A percentile compares a stretch with the other conserved stretches of the same genome.
Evolutionary conservation across 2,888 invertebrate species (phyloP).

Genomic region (Hirudinaria manillensis): DNA sequence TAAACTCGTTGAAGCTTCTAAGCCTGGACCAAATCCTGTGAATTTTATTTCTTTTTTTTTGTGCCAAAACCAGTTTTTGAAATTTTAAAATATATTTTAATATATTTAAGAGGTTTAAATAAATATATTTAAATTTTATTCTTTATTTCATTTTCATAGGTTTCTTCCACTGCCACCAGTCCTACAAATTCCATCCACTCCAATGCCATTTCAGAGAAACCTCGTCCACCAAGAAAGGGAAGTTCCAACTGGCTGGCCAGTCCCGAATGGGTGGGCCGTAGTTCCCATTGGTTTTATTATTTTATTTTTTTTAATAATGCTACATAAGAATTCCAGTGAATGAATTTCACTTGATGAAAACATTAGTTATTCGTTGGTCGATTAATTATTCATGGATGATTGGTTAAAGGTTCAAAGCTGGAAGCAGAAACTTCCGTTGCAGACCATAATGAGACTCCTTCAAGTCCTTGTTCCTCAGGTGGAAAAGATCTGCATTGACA

Average conservation of each 20-base stretch:
- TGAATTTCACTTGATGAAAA: too few species aligned
- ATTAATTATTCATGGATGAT: not conserved
- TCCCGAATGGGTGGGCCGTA: slow-evolving; percentile 22
- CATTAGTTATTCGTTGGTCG: not conserved
- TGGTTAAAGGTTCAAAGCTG: slow-evolving; percentile 64
- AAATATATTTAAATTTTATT: not conserved
- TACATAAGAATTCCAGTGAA: not conserved
- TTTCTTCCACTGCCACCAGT: slow-evolving; percentile 31
- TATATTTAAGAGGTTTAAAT: not conserved
- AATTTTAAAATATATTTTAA: not conserved
- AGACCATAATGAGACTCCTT: slow-evolving; percentile 95
- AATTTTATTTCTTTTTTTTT: not conserved
- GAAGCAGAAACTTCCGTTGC: slow-evolving; percentile 92
- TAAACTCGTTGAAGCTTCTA: not conserved
- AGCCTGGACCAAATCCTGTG: not conserved
- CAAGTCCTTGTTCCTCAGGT: slow-evolving; percentile 99
- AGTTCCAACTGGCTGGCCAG: slow-evolving; percentile 20
- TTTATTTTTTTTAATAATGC: not conserved
- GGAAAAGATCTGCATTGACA: slow-evolving; percentile 99
- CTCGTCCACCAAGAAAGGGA: not conserved
- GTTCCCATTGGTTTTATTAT: not conserved
- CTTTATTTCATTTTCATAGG: not conserved
- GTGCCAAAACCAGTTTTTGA: too few species aligned
- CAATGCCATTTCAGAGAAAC: slow-evolving; percentile 24
- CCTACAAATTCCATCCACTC: slow-evolving; percentile 44